Evolutionary conservation across 2,888 invertebrate genomes (phyloP), one percentile per base, ranked within the genome.

Genomic region (Escarpia spicata): DNA sequence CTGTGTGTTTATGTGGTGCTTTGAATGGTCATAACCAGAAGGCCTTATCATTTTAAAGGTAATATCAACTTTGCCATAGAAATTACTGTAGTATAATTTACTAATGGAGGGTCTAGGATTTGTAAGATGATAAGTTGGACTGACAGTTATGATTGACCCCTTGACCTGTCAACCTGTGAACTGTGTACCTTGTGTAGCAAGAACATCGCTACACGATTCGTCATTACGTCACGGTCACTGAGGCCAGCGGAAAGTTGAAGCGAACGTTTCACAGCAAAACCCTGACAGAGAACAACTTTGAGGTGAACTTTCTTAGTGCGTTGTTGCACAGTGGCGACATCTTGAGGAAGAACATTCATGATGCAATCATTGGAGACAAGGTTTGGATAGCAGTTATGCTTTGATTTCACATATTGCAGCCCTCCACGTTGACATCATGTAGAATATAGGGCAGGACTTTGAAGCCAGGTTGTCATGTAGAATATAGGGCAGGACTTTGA

Each of bases 291-390:
- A 91, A 93, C 0, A 94, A 94, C 6, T 95, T 94, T 92, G 93
- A 94, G 44, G 94, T 95, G 43, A 94, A 95, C 92, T 95, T 95
- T 75, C 75, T 26, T 26, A 2, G 3, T 75, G 75, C 75, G 75
- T 26, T 75, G 26, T 75, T 75, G 75, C 19, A n/a, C 75, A 75
- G 93, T 91, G 91, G 93, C 8, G 43, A 92, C 45, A 92, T 92
- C 3, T 52, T 93, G 15, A 92, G 93, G 12, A 93, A 93, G 0
- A 92, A 93, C n/a, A 92, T 94, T 37, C 93, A 93, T 12, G 93
- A 95, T 92, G 93, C 93, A 43, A 92, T 95, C 19, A 91, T 95
- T 92, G 94, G 95, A 9, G 95, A 95, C 91, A 94, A 95, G 94
- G 95, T 95, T 92, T 58, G 91, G 26, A 43, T 26, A 75, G 1